Conservation (phyloP, 2,113 vertebrate genomes). For the Pungitius pungitius region DNA sequence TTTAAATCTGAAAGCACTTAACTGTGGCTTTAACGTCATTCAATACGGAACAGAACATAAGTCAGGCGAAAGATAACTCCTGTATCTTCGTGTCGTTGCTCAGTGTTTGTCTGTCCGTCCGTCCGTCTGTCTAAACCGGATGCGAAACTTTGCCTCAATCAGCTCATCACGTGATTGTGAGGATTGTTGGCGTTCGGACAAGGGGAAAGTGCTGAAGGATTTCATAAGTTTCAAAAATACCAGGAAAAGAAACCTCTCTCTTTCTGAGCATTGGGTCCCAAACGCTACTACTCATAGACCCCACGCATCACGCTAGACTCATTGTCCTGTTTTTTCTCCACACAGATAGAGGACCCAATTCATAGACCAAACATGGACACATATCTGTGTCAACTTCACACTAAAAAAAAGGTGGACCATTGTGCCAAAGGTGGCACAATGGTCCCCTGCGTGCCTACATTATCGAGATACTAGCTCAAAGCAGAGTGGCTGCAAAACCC, state of each 20-base stretch:
- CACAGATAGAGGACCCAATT: neutral
- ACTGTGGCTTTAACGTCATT: conserved; percentile 52
- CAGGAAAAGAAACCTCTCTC: conserved; percentile 38
- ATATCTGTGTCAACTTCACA: conserved; percentile 22
- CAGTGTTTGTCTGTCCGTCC: conserved; percentile 39
- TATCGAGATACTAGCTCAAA: conserved; percentile 26
- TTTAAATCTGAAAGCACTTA: conserved; percentile 42
- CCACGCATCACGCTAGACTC: conserved; percentile 2
- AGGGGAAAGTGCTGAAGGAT: conserved; percentile 15
- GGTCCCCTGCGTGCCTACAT: neutral
- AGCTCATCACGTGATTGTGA: conserved; percentile 22
- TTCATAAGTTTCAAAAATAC: conserved; percentile 16
- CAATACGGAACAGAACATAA: conserved; percentile 12
- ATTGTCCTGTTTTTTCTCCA: conserved; percentile 4
- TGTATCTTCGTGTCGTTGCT: conserved; percentile 46
- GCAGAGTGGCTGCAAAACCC: neutral
- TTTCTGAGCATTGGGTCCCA: conserved; percentile 42
- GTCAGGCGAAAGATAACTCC: conserved; percentile 32
- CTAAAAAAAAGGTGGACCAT: conserved; percentile 4
- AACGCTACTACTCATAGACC: conserved; percentile 34
- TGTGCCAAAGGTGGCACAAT: no score
- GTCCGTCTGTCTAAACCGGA: neutral
- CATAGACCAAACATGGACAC: conserved; percentile 17
- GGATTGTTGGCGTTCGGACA: conserved; percentile 10
- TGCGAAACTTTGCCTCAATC: conserved; percentile 2